A percentile compares a stretch with the other conserved stretches of the same genome.
These are phyloP conservation scores for Coleophora deauratella DNA, from an alignment of 2,888 invertebrate species.

Conservation along the genomic window DNA sequence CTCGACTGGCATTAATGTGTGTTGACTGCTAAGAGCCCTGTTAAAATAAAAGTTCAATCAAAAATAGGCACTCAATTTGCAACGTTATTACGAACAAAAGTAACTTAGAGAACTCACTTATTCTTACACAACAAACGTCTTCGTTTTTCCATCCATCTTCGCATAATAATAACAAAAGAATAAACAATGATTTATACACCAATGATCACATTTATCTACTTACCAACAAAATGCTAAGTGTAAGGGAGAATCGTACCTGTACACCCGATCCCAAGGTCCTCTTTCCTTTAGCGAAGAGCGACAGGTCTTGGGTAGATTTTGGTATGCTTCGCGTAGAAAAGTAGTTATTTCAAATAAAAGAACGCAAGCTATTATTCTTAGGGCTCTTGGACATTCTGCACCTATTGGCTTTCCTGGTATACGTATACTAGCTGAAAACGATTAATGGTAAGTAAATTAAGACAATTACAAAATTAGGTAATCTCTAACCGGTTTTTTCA, in stretches of 20 bases:
- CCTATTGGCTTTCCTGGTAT: constrained; percentile 76
- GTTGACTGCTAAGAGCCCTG: constrained; percentile 75
- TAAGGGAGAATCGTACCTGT: constrained; percentile 68
- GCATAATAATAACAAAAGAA: constrained; percentile 64
- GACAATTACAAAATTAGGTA: no score
- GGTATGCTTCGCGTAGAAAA: constrained; percentile 97
- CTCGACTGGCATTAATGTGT: constrained; percentile 75
- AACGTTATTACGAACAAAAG: constrained; percentile 53
- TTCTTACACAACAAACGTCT: constrained; percentile 70
- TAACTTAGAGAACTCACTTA: constrained; percentile 70
- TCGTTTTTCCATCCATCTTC: constrained; percentile 73
- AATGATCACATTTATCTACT: constrained; percentile 52
- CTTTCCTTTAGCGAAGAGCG: constrained; percentile 83
- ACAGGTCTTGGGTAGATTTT: constrained; percentile 84
- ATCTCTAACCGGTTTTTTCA: no score
- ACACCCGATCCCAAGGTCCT: constrained; percentile 88
- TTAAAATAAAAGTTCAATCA: constrained; percentile 70
- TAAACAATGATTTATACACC: constrained; percentile 57
- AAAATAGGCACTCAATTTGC: constrained; percentile 62
- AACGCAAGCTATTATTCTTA: constrained; percentile 94
- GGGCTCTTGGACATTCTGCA: constrained; percentile 88
- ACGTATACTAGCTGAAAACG: constrained; percentile 77
- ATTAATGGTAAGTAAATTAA: no score
- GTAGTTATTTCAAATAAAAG: constrained; percentile 97
- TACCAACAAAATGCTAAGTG: constrained; percentile 40